These are phyloP conservation scores for Acropora tenuis DNA, from an alignment of 64 coral and sea anemone genomes.

Conservation along the genomic window DNA sequence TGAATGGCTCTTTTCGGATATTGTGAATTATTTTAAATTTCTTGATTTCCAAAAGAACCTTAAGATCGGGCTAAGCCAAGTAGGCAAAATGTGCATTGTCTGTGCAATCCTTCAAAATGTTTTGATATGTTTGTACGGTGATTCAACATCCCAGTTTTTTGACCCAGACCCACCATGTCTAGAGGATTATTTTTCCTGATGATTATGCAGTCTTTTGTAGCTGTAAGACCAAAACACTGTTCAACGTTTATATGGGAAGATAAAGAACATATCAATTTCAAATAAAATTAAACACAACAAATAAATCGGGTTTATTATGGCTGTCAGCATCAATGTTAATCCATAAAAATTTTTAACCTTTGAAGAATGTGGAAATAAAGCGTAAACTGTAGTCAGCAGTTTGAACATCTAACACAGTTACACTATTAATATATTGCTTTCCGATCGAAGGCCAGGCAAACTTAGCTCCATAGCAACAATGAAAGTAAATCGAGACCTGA, in stretches of 20 bases:
- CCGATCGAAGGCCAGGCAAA: neutral
- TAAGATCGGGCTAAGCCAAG: too few species aligned
- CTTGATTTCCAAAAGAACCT: too few species aligned
- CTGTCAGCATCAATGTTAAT: slow-evolving; percentile 38
- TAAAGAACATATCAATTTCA: too few species aligned
- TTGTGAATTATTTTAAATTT: too few species aligned
- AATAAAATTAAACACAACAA: too few species aligned
- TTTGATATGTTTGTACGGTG: too few species aligned
- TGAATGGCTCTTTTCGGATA: too few species aligned
- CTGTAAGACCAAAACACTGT: slow-evolving; percentile 11
- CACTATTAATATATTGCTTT: too few species aligned
- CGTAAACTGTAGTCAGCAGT: neutral
- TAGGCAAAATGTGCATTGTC: too few species aligned
- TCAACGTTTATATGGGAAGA: too few species aligned
- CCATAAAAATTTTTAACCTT: neutral
- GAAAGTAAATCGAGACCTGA: neutral
- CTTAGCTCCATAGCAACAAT: neutral
- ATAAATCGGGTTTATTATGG: slow-evolving; percentile 20
- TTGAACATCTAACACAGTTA: neutral
- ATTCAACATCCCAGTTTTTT: too few species aligned
- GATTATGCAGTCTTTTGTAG: neutral
- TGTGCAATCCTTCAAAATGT: too few species aligned
- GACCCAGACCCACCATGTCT: slow-evolving; percentile 2
- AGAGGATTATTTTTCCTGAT: slow-evolving; percentile 23
- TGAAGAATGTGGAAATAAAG: neutral